Evolutionary conservation across 2,888 invertebrate genomes (phyloP).

Genomic region (Chrysolina oricalcia): DNA sequence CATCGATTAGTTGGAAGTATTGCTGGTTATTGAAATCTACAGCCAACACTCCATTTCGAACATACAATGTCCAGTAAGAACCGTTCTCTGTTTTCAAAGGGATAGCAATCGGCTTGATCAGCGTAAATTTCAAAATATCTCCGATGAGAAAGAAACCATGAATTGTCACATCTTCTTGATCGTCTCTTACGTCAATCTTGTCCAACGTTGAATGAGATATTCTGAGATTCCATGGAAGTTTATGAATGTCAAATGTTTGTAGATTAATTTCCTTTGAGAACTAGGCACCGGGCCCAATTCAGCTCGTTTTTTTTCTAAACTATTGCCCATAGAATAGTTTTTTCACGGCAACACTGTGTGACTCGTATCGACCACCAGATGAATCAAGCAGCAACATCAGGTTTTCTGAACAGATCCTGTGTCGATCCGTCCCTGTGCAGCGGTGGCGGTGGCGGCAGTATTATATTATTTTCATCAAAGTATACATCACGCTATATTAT

Average conservation of each 20-base stretch:
- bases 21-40: neutral
- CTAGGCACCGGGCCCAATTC: too few relatives aligned
- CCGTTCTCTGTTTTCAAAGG: neutral
- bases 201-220: neutral
- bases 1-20: neutral
- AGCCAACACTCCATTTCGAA: neutral
- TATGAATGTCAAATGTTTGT: too few relatives aligned
- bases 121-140: neutral
- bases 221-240: neutral
- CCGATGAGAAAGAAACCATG: neutral
- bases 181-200: neutral
- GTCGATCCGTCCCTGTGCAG: slow-evolving; percentile 2
- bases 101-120: neutral
- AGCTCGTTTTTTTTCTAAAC: too few relatives aligned
- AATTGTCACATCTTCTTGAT: neutral
- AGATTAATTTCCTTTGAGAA: too few relatives aligned
- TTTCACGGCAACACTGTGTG: too few relatives aligned
- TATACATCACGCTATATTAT: slow-evolving; percentile 53
- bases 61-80: neutral
- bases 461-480: slow-evolving; percentile 50
- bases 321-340: too few relatives aligned
- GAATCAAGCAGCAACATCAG: too few relatives aligned
- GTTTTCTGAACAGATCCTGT: too few relatives aligned
- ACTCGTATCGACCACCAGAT: too few relatives aligned
- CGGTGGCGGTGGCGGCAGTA: slow-evolving; percentile 22